Conservation (phyloP, 2,888 invertebrate species). For the Acanthoscelides obtectus region DNA sequence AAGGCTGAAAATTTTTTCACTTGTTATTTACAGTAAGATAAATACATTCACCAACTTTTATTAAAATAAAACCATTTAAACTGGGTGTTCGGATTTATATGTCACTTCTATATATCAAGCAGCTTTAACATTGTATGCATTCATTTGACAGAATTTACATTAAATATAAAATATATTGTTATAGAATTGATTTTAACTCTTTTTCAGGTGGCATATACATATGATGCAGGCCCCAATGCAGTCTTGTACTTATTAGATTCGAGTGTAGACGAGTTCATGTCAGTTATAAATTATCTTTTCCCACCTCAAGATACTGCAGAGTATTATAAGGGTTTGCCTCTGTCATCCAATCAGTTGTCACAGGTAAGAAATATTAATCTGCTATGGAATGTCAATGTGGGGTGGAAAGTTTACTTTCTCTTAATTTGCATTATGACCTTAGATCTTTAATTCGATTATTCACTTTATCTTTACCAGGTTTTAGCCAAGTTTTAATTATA, state of each 20-base stretch:
- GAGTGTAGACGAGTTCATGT: constrained; percentile 64
- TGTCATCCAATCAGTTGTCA: constrained; percentile 10
- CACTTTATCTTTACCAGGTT: no score
- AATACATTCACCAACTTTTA: no score
- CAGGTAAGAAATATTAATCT: constrained; percentile 11
- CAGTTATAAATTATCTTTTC: constrained; percentile 66
- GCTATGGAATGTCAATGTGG: not conserved
- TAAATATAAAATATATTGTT: not conserved
- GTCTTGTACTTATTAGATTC: constrained; percentile 79
- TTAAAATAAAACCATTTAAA: not conserved
- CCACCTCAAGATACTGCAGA: constrained; percentile 57
- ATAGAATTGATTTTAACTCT: constrained; percentile 1
- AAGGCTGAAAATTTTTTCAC: no score
- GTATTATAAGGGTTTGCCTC: constrained; percentile 56
- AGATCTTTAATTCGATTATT: not conserved
- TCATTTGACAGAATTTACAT: no score
- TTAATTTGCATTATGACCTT: not conserved
- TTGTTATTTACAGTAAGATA: no score
- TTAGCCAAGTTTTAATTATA: not conserved
- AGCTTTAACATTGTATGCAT: no score
- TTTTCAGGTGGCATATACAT: constrained; percentile 84
- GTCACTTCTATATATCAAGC: not conserved
- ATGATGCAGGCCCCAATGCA: constrained; percentile 98
- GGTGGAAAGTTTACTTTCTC: constrained; percentile 1
- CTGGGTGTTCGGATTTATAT: not conserved